Evolutionary conservation across 2,113 vertebrate genomes (phyloP).

Genomic region (Ammodytes marinus): DNA sequence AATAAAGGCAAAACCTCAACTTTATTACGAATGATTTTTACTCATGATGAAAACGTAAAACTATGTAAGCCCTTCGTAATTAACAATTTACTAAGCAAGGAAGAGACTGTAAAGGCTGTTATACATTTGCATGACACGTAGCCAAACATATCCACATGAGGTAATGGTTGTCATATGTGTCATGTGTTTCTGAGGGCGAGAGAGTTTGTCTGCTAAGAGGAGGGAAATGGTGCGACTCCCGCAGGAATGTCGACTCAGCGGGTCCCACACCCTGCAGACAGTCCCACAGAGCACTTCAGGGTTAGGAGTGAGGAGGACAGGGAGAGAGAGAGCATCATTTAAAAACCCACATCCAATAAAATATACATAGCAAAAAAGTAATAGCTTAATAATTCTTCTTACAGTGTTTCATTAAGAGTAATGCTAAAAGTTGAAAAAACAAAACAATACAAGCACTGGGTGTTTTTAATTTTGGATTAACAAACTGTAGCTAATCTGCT

Average conservation of each 20-base stretch:
- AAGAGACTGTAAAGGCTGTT: constrained; percentile 35
- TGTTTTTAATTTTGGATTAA: constrained; percentile 34
- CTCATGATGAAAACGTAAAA: constrained; percentile 32
- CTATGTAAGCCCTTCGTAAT: constrained; percentile 5
- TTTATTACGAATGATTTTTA: constrained; percentile 2
- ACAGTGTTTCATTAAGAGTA: constrained; percentile 11
- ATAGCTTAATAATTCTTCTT: constrained; percentile 26
- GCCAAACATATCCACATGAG: constrained; percentile 70
- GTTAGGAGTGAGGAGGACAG: constrained; percentile 47
- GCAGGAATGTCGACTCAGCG: constrained; percentile 80
- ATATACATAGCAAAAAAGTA: constrained; percentile 47
- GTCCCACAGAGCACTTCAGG: constrained; percentile 31
- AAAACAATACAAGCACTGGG: constrained; percentile 4
- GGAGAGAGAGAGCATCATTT: constrained; percentile 35
- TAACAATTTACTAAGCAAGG: constrained; percentile 54
- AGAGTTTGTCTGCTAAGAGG: constrained; percentile 42
- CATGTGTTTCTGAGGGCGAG: constrained; percentile 41
- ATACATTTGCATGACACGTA: constrained; percentile 76
- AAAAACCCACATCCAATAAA: constrained; percentile 60
- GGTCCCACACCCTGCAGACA: constrained; percentile 53
- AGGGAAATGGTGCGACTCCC: constrained; percentile 63
- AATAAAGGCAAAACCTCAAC: constrained; percentile 18
- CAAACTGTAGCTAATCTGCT: constrained; percentile 18
- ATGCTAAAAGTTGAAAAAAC: constrained; percentile 2
- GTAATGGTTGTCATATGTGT: constrained; percentile 80